Percentiles rank a stretch among this genome's conserved stretches.
These are phyloP conservation scores for Spilarctia lutea DNA, from an alignment of 2,888 invertebrate species.

Conservation along the genomic window DNA sequence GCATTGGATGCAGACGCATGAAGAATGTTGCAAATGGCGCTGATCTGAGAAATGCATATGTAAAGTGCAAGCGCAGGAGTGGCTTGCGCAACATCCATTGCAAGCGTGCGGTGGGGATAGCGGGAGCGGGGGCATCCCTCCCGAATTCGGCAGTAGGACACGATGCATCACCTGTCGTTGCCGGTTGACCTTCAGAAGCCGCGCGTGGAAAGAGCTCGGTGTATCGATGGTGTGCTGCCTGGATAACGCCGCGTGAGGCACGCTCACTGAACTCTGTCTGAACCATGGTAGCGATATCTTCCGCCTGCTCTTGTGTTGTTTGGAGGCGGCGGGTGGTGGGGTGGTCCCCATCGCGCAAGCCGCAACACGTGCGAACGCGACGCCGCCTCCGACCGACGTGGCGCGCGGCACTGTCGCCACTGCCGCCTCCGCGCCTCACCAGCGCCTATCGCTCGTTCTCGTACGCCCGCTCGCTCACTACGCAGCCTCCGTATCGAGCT, in stretches of 20 bases:
- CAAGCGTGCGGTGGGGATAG: conserved; percentile 37
- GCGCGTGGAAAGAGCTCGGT: conserved; percentile 93
- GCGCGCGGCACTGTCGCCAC: conserved; percentile 72
- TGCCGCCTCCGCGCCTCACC: conserved; percentile 61
- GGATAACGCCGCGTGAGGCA: conserved; percentile 91
- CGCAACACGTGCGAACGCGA: conserved; percentile 69
- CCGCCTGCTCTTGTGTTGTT: conserved; percentile 90
- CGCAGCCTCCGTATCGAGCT: conserved; percentile 86
- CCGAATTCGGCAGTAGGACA: conserved; percentile 40
- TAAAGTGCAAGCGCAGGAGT: conserved; percentile 61
- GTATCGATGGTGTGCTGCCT: conserved; percentile 97
- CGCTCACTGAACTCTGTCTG: conserved; percentile 92
- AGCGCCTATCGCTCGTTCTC: conserved; percentile 53
- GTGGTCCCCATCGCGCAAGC: conserved; percentile 71
- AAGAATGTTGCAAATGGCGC: conserved; percentile 25
- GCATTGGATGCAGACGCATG: conserved; percentile 18
- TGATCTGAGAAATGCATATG: conserved; percentile 43
- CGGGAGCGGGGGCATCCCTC: conserved; percentile 37
- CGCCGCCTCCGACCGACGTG: conserved; percentile 71
- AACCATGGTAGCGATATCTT: conserved; percentile 97
- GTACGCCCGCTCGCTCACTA: conserved; percentile 70
- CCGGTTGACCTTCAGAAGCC: conserved; percentile 90
- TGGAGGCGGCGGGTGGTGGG: conserved; percentile 69
- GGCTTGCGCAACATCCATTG: conserved; percentile 42
- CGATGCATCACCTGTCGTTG: conserved; percentile 81